These are phyloP conservation scores for Scotopteryx bipunctaria DNA, from an alignment of 2,888 invertebrate species.

Conservation along the genomic window DNA sequence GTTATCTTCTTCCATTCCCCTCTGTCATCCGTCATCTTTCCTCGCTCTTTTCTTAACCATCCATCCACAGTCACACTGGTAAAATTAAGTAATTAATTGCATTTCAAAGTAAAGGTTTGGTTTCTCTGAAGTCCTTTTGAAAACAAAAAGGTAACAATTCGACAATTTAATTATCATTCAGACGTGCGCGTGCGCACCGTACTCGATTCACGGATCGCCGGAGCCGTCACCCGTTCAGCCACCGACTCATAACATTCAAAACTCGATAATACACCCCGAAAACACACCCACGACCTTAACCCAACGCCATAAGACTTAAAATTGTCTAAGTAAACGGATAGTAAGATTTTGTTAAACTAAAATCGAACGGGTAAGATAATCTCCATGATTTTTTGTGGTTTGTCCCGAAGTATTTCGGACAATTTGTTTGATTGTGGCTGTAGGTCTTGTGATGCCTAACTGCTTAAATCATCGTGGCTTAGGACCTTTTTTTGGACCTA, in stretches of 20 bases:
- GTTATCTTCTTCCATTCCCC: too few species aligned
- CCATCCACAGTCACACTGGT: not conserved
- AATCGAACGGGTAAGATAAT: constrained; percentile 64
- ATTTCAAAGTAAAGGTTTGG: too few species aligned
- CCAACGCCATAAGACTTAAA: constrained; percentile 33
- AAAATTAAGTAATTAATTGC: too few species aligned
- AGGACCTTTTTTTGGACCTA: too few species aligned
- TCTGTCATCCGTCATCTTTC: too few species aligned
- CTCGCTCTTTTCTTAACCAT: too few species aligned
- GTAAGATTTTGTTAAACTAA: constrained; percentile 40
- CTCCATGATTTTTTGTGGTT: constrained; percentile 67
- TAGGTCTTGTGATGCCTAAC: constrained; percentile 38
- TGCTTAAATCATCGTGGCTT: constrained; percentile 25
- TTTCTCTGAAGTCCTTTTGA: too few species aligned
- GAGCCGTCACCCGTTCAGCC: constrained; percentile 62
- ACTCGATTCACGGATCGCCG: constrained; percentile 68
- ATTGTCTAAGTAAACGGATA: constrained; percentile 17
- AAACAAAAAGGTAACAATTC: not conserved
- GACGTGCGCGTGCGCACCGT: constrained; percentile 56
- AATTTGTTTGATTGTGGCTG: constrained; percentile 66
- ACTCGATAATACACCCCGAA: constrained; percentile 35
- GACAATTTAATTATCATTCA: constrained; percentile 6
- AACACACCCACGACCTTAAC: constrained; percentile 23
- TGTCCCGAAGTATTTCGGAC: constrained; percentile 58
- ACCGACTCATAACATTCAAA: constrained; percentile 58